Conservation (phyloP, 2,888 invertebrate genomes). For the Timema cristinae region DNA sequence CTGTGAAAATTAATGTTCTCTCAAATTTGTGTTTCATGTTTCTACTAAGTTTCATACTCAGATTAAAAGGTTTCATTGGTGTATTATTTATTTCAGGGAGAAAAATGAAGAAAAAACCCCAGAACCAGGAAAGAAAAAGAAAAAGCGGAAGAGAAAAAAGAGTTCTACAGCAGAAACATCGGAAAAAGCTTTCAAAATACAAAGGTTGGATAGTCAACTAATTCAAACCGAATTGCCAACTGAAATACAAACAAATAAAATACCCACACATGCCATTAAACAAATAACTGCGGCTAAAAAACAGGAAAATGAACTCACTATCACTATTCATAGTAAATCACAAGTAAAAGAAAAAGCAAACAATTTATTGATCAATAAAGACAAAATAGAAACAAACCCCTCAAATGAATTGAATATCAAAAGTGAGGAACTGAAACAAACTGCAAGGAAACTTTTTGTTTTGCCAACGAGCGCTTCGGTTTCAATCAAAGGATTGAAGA, state of each 20-base stretch:
- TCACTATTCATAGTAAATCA: conserved; percentile 30
- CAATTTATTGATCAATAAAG: neutral
- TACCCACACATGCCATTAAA: too few relatives aligned
- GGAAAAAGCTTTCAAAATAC: conserved; percentile 31
- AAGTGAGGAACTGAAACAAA: too few relatives aligned
- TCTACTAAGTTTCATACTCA: neutral
- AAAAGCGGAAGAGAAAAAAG: conserved; percentile 35
- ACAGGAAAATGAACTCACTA: conserved; percentile 25
- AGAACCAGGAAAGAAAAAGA: conserved; percentile 30
- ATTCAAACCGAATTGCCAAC: conserved; percentile 23
- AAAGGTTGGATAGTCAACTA: conserved; percentile 27
- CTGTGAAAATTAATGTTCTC: too few relatives aligned
- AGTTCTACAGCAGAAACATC: neutral
- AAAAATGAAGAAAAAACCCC: conserved; percentile 25
- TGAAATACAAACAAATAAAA: conserved; percentile 26
- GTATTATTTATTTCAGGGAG: conserved; percentile 31
- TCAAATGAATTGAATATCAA: too few relatives aligned
- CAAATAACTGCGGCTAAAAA: neutral
- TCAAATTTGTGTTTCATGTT: neutral
- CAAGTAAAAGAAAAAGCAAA: too few relatives aligned
- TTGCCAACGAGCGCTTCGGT: neutral
- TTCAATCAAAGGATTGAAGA: conserved; percentile 27
- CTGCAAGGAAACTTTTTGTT: too few relatives aligned
- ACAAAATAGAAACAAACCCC: conserved; percentile 16
- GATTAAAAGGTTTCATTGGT: conserved; percentile 8